Conservation (phyloP, 2,797 vertebrate genomes). For the Bradypodion ventrale region DNA sequence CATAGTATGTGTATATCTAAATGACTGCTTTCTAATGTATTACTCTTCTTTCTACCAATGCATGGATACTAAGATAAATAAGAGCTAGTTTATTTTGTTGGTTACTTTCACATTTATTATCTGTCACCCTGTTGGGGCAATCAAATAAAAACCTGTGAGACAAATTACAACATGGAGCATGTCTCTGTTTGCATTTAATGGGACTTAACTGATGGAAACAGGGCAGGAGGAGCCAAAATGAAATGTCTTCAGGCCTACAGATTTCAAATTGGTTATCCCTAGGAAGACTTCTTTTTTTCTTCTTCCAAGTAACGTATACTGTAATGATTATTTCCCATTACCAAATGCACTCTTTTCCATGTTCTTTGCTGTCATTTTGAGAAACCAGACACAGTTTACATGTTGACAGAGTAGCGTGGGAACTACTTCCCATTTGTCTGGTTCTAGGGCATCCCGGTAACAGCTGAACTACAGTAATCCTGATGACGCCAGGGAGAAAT, state of each 20-base stretch:
- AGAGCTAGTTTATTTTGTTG: background rate
- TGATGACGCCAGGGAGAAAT: background rate
- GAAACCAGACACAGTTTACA: background rate
- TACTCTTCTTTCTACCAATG: background rate
- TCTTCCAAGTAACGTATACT: background rate
- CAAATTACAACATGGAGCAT: background rate
- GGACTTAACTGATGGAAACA: constrained; percentile 15
- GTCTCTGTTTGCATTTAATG: constrained; percentile 8
- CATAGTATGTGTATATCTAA: background rate
- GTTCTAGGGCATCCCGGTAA: background rate
- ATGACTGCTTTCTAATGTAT: background rate
- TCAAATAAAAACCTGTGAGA: background rate
- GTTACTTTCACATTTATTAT: background rate
- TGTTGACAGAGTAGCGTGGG: background rate
- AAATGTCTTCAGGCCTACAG: background rate
- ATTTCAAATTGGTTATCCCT: background rate
- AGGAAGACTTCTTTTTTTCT: background rate
- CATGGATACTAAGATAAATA: background rate
- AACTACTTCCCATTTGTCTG: background rate
- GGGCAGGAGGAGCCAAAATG: background rate
- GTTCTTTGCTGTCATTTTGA: background rate
- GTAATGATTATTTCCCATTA: background rate
- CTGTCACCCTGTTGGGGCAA: background rate
- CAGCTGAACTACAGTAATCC: background rate
- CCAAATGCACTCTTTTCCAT: background rate